Evolutionary conservation across 2,888 invertebrate genomes (phyloP).

Genomic region (Acleris emargana): DNA sequence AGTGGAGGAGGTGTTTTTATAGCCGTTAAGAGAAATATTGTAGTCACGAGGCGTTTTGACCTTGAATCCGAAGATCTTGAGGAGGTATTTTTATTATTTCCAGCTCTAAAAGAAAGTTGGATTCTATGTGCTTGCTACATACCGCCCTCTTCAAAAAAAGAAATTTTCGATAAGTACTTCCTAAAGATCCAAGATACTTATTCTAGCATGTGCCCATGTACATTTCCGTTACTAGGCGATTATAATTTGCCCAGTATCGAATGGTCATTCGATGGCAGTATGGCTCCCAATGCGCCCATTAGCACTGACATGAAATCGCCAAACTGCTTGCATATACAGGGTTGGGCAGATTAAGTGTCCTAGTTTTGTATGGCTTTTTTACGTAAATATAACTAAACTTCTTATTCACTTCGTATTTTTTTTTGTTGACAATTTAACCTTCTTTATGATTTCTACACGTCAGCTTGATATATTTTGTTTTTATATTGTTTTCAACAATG

Average conservation of each 20-base stretch:
- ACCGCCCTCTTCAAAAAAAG: background rate
- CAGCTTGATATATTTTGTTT: too few species aligned
- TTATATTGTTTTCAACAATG: too few species aligned
- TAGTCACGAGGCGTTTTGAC: background rate
- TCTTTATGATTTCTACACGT: too few species aligned
- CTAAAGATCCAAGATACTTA: background rate
- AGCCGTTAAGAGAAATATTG: background rate
- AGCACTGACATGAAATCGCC: background rate
- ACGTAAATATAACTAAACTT: too few species aligned
- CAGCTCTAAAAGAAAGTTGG: background rate
- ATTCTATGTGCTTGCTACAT: too few species aligned
- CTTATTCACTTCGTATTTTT: too few species aligned
- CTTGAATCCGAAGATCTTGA: too few species aligned
- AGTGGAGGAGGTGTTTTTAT: constrained; percentile 1
- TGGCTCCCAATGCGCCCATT: too few species aligned
- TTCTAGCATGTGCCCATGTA: background rate
- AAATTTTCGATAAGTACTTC: background rate
- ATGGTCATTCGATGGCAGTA: background rate
- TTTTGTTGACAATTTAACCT: too few species aligned
- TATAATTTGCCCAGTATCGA: background rate
- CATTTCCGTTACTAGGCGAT: background rate
- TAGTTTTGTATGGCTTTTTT: too few species aligned
- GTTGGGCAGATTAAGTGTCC: too few species aligned
- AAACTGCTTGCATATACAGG: background rate
- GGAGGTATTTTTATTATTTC: background rate